phyloP scores from a whole-genome alignment of 2,888 invertebrate species.

The Eristalis pertinax region DNA sequence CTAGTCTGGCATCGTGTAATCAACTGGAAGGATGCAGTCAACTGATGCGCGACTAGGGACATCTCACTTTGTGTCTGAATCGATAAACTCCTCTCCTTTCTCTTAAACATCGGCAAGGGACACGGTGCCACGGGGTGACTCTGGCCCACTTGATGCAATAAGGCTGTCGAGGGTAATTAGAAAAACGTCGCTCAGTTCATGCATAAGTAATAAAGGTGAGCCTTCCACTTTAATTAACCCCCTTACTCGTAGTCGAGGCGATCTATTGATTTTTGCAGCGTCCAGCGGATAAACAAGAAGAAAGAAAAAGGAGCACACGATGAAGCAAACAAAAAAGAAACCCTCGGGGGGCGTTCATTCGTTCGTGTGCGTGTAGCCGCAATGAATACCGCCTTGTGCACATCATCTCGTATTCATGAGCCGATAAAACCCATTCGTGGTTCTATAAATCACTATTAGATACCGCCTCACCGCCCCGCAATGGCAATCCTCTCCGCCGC shows the following conservation, averaged over 20 bases:
- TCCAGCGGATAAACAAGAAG: not conserved
- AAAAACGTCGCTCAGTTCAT: not conserved
- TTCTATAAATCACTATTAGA: constrained; percentile 44
- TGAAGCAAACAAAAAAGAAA: not conserved
- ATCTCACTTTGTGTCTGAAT: constrained; percentile 6
- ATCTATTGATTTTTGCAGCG: constrained; percentile 19
- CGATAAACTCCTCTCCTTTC: not conserved
- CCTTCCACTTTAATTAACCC: constrained; percentile 24
- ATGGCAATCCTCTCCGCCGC: constrained; percentile 21
- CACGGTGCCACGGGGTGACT: not conserved
- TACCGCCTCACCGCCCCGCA: constrained; percentile 20
- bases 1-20: constrained; percentile 14
- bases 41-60: constrained; percentile 10
- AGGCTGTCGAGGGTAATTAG: constrained; percentile 7
- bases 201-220: not conserved
- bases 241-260: not conserved
- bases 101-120: not conserved
- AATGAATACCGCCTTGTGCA: constrained; percentile 5
- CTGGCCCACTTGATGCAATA: not conserved
- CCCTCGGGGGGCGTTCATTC: not conserved
- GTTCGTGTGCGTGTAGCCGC: not conserved
- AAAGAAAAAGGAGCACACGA: not conserved
- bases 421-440: constrained; percentile 42
- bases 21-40: constrained; percentile 45
- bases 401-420: constrained; percentile 30